Percentiles rank a stretch among this genome's conserved stretches.
These are phyloP conservation scores for Andrena haemorrhoa DNA, from an alignment of 2,888 invertebrate species.

Conservation along the genomic window DNA sequence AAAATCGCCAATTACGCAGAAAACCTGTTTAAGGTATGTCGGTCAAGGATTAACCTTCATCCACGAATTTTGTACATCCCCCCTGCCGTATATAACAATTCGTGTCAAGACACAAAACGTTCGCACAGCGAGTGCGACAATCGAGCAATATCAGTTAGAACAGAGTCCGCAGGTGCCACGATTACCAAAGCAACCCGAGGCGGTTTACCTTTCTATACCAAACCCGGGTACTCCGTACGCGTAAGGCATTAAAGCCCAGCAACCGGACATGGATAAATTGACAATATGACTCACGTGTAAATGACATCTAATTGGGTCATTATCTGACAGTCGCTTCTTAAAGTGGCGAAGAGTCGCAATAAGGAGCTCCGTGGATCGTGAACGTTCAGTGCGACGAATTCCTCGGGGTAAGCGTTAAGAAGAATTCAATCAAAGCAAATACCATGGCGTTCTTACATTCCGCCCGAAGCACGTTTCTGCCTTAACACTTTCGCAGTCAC, in stretches of 20 bases:
- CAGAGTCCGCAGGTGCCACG: constrained; percentile 20
- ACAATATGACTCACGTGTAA: constrained; percentile 80
- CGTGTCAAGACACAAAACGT: background rate
- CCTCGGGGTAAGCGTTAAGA: constrained; percentile 1
- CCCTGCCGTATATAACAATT: background rate
- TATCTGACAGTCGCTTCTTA: constrained; percentile 71
- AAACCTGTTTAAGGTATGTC: background rate
- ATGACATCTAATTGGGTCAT: constrained; percentile 82
- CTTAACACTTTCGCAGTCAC: too few relatives aligned
- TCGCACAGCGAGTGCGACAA: background rate
- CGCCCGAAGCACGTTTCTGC: background rate
- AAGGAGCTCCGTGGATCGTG: constrained; percentile 45
- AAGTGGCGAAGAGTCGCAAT: constrained; percentile 58
- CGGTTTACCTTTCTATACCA: constrained; percentile 68
- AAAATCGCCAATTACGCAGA: background rate
- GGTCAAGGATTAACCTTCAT: constrained; percentile 6
- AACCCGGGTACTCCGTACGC: constrained; percentile 59
- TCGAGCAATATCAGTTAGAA: constrained; percentile 16
- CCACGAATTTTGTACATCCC: background rate
- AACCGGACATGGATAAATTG: constrained; percentile 80
- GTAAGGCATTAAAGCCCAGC: constrained; percentile 75
- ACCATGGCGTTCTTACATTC: constrained; percentile 14
- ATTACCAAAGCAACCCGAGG: constrained; percentile 23
- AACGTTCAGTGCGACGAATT: constrained; percentile 36
- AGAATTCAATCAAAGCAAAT: constrained; percentile 23